A percentile compares a stretch with the other conserved stretches of the same genome.
phyloP scores from a whole-genome alignment of 1,140 invertebrate species.

The Pseudomyrmex concolor region DNA sequence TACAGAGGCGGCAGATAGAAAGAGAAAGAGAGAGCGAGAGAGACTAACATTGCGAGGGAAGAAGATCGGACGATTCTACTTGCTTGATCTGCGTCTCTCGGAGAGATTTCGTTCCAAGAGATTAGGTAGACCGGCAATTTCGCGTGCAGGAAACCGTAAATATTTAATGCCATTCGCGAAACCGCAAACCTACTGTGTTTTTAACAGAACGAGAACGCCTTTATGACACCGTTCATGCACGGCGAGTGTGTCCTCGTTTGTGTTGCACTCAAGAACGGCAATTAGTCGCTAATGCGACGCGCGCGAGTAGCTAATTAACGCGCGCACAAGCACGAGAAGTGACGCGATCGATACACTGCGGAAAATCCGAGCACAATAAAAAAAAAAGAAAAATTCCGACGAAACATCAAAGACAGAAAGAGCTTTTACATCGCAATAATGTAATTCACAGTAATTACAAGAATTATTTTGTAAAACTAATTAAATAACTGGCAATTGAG shows the following conservation, averaged over 20 bases:
- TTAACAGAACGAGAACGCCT: slow-evolving; percentile 15
- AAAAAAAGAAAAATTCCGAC: neutral
- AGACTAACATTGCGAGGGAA: slow-evolving; percentile 1
- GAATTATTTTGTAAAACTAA: too few species aligned
- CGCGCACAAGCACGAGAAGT: neutral
- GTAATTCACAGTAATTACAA: too few species aligned
- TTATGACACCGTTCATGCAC: slow-evolving; percentile 1
- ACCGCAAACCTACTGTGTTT: slow-evolving; percentile 45
- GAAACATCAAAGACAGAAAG: neutral
- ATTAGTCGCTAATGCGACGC: slow-evolving; percentile 63
- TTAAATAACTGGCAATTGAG: too few species aligned
- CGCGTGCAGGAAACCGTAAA: slow-evolving; percentile 15
- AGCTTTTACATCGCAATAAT: too few species aligned
- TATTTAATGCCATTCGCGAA: slow-evolving; percentile 40
- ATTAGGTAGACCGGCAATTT: slow-evolving; percentile 54
- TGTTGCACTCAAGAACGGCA: slow-evolving; percentile 52
- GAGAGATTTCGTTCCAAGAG: slow-evolving; percentile 57
- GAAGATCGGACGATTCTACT: slow-evolving; percentile 45
- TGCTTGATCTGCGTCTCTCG: slow-evolving; percentile 44
- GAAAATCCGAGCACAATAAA: slow-evolving; percentile 17
- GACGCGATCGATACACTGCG: neutral
- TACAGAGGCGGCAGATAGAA: slow-evolving; percentile 59
- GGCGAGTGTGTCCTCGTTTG: neutral
- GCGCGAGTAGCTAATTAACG: slow-evolving; percentile 64
- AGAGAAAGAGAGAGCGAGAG: slow-evolving; percentile 15